Base-by-base conservation (phyloP, 2,888 invertebrate species). In the Orthonychiurus folsomi region DNA sequence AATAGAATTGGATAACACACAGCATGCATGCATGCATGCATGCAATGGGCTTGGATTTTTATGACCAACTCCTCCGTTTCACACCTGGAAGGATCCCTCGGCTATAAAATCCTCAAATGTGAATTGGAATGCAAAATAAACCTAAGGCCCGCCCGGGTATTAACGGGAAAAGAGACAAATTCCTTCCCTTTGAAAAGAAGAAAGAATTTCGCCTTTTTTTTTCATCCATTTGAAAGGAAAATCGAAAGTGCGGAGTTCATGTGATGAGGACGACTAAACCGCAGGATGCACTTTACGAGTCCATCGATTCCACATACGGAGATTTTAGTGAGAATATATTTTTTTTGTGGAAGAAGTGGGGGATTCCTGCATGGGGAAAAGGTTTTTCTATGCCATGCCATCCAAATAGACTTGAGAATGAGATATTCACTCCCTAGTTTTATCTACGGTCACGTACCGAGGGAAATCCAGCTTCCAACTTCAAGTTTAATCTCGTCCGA, bases 181-280 rank as follows among this genome's bases (percentile, higher is more conserved):
- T 37, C 15, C 37, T 37, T 37, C 15, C 9, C 37, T 37, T 9
- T 15, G 37, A 9, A 37, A 37, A 15, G 37, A 37, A 37, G 37
- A 37, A 37, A 15, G 15, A 15, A 37, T 9, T 9, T 5, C 37
- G 37, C 5, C 37, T 37, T 37, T 37, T 15, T n/a, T n/a, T n/a
- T n/a, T n/a, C n/a, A n/a, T 37, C 37, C 37, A 37, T 37, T 37
- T 37, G 37, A 37, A n/a, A n/a, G n/a, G 37, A 37, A 37, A 37
- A 37, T 37, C 37, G 37, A 37, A 37, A 37, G 37, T 37, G 37
- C 15, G 37, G 37, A 9, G 37, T 15, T 37, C 9, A 37, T 37
- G 37, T 37, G 37, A 37, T 37, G 37, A 37, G 37, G 37, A 15
- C 15, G 37, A 37, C 5, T 9, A 37, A 37, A 15, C 5, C 5